Base-by-base conservation (phyloP, 2,888 invertebrate genomes). In the Nezara viridula region DNA sequence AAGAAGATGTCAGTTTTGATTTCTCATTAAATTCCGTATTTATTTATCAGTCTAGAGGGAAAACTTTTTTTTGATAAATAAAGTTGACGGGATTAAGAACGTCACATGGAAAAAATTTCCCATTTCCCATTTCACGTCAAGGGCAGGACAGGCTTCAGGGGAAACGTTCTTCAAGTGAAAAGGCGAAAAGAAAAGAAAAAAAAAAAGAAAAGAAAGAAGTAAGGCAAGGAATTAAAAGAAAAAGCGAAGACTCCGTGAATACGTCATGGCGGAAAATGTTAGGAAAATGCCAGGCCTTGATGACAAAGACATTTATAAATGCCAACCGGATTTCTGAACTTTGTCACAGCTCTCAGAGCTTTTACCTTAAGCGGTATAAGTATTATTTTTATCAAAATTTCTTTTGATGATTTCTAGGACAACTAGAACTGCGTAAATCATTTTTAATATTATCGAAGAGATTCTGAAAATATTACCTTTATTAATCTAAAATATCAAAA, bases 221-320 rank as follows among this genome's bases (percentile, higher is more conserved):
- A 73, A 73, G 37, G 32, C 19, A 37, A 73, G 66, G 66, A 73
- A 73, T 73, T 73, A 73, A 73, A 73, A 60, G 27, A 27, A 60
- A 60, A 60, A 73, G 66, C 21, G 37, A 73, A 73, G 66, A 73
- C 66, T 73, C 66, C 66, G 66, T 81, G 81, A 44, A 81, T 81
- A 81, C 44, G 40, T 81, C 40, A 81, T 44, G 44, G 44, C 16
- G 81, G 47, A 44, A 73, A 88, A 88, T 66, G 88, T 49, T 88
- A 88, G 88, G 88, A 66, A 88, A 88, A 88, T 88, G 88, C 66
- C 88, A 88, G 40, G 88, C n/a, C 66, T 73, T 88, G 88, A 88
- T 47, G 88, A 73, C 44, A 66, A 73, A 88, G 88, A 88, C 88
- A 88, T 88, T 88, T 88, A 88, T 88, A 88, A 88, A 88, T 88